phyloP scores from a whole-genome alignment of 2,797 vertebrate species.

The Meda fulgida region DNA sequence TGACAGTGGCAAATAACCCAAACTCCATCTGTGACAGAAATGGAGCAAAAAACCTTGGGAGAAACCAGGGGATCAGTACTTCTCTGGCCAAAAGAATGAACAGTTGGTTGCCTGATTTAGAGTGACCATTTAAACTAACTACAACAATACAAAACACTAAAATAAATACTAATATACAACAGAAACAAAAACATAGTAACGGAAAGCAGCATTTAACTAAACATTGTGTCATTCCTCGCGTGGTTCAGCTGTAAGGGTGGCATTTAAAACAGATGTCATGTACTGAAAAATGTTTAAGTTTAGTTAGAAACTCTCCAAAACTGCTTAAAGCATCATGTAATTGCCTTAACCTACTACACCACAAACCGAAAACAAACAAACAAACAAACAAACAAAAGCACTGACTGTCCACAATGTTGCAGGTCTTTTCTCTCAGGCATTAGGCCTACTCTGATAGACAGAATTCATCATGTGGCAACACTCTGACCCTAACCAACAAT shows the following conservation, averaged over 20 bases:
- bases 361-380: neutral
- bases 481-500: too few relatives aligned
- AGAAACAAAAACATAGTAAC: neutral
- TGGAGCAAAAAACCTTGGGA: neutral
- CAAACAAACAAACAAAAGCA: neutral
- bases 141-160: neutral
- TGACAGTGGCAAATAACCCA: too few relatives aligned
- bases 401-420: neutral
- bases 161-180: neutral
- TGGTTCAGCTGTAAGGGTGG: neutral
- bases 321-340: neutral
- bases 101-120: neutral
- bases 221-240: too few relatives aligned
- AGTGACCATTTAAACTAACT: neutral
- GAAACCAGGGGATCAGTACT: neutral
- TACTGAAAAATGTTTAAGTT: neutral
- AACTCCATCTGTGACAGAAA: too few relatives aligned
- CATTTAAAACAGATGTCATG: neutral
- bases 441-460: conserved; percentile 42
- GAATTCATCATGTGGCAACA: too few relatives aligned
- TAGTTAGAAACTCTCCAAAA: neutral
- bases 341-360: neutral
- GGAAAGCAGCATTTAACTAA: too few relatives aligned
- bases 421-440: too few relatives aligned
- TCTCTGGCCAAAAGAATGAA: neutral